Conservation (phyloP, 2,888 invertebrate genomes). For the Mimumesa dahlbomi region DNA sequence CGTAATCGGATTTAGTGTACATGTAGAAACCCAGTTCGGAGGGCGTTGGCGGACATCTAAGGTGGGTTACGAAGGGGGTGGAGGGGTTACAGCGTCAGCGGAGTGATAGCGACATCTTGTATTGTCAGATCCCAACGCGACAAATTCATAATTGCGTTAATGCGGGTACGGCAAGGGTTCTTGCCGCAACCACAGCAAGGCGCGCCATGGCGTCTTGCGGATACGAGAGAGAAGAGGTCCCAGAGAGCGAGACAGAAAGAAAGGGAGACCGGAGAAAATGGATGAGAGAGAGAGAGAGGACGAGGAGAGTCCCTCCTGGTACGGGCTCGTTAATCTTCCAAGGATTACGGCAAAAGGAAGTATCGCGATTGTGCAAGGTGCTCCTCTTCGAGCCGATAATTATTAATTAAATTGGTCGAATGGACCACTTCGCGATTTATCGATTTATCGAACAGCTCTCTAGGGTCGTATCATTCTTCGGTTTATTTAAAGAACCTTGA, state of each 20-base stretch:
- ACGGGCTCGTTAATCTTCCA: conserved; percentile 76
- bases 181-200: conserved; percentile 75
- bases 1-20: conserved; percentile 57
- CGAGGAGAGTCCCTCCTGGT: conserved; percentile 59
- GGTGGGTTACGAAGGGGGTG: conserved; percentile 46
- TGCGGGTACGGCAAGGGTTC: conserved; percentile 73
- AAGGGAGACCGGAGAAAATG: too few species aligned
- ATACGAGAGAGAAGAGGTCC: conserved; percentile 59
- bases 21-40: conserved; percentile 45
- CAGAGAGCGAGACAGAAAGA: conserved; percentile 16
- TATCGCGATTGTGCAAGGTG: conserved; percentile 68
- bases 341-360: conserved; percentile 73
- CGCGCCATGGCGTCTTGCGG: conserved; percentile 73
- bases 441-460: conserved; percentile 46
- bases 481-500: too few species aligned
- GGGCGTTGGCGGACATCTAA: conserved; percentile 56
- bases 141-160: conserved; percentile 80
- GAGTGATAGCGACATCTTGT: conserved; percentile 78
- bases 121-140: conserved; percentile 79
- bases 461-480: background rate
- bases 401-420: conserved; percentile 73
- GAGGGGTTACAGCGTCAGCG: conserved; percentile 51
- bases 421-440: conserved; percentile 60
- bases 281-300: conserved; percentile 15
- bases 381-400: conserved; percentile 68